Evolutionary conservation across 1,140 invertebrate species (phyloP).

Genomic region (Leucophenga varia): DNA sequence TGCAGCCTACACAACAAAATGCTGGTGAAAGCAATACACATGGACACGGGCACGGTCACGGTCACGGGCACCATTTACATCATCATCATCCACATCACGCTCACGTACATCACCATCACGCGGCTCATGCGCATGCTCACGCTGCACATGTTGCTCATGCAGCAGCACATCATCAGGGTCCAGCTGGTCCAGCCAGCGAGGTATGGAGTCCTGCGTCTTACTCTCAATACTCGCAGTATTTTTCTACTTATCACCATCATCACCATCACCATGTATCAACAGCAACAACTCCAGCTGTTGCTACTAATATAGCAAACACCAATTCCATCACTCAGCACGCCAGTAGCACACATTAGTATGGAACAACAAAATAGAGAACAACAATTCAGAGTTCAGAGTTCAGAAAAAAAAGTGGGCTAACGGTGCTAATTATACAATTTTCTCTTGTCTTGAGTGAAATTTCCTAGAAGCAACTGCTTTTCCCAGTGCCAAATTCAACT

Average conservation of each 20-base stretch:
- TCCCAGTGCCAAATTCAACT: no score
- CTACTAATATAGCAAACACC: constrained; percentile 14
- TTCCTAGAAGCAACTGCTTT: no score
- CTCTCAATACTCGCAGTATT: constrained; percentile 56
- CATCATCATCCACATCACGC: constrained; percentile 11
- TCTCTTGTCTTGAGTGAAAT: no score
- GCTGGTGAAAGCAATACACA: constrained; percentile 9
- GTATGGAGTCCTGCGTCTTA: constrained; percentile 58
- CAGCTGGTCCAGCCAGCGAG: constrained; percentile 38
- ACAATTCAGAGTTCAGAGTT: no score
- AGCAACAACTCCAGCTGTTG: background rate
- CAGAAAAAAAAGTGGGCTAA: no score
- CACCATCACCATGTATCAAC: constrained; percentile 13
- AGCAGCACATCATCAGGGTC: constrained; percentile 11
- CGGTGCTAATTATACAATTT: no score
- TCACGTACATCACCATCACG: constrained; percentile 5
- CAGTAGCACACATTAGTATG: constrained; percentile 8
- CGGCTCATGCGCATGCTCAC: constrained; percentile 12
- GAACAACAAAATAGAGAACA: no score
- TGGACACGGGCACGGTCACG: background rate
- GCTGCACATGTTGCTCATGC: constrained; percentile 19
- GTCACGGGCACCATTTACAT: constrained; percentile 7
- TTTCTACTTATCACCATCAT: constrained; percentile 44
- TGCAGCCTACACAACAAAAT: constrained; percentile 28
- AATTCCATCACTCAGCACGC: constrained; percentile 28